phyloP scores from a whole-genome alignment of 1,140 invertebrate species.

The Dinothrombium tinctorium region DNA sequence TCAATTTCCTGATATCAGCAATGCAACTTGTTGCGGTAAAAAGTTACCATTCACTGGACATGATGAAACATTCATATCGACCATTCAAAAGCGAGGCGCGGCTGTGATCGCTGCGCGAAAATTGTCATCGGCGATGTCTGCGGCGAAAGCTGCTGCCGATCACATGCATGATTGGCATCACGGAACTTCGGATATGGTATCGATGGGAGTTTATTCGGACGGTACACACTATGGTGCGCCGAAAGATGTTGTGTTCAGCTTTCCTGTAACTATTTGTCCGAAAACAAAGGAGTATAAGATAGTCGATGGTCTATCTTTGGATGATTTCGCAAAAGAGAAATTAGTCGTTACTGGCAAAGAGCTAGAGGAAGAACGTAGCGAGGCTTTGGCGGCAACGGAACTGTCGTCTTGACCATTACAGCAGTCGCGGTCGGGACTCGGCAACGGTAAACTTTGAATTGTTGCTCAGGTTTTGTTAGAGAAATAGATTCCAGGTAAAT shows the following conservation, averaged over 20 bases:
- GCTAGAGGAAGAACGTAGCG: conserved; percentile 60
- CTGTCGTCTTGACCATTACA: too few species aligned
- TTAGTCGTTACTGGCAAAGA: conserved; percentile 68
- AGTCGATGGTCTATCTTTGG: conserved; percentile 51
- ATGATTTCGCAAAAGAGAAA: conserved; percentile 60
- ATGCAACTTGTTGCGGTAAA: conserved; percentile 37
- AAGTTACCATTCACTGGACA: conserved; percentile 21
- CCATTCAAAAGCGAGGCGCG: conserved; percentile 78
- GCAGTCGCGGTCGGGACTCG: too few species aligned
- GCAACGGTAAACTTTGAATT: too few species aligned
- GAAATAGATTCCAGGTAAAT: too few species aligned
- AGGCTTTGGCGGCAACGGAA: conserved; percentile 45
- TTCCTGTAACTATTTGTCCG: conserved; percentile 48
- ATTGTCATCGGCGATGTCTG: conserved; percentile 94
- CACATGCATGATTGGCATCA: conserved; percentile 90
- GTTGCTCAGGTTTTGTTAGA: too few species aligned
- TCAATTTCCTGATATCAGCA: conserved; percentile 84
- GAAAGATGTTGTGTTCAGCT: conserved; percentile 77
- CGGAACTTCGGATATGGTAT: conserved; percentile 37
- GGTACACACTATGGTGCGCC: conserved; percentile 61
- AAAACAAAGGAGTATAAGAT: conserved; percentile 55
- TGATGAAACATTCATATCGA: conserved; percentile 8
- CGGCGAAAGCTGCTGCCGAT: conserved; percentile 88
- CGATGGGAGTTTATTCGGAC: conserved; percentile 97
- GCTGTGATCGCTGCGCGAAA: conserved; percentile 92